Evolutionary conservation across 2,888 invertebrate species (phyloP).

Genomic region (Meganola albula): DNA sequence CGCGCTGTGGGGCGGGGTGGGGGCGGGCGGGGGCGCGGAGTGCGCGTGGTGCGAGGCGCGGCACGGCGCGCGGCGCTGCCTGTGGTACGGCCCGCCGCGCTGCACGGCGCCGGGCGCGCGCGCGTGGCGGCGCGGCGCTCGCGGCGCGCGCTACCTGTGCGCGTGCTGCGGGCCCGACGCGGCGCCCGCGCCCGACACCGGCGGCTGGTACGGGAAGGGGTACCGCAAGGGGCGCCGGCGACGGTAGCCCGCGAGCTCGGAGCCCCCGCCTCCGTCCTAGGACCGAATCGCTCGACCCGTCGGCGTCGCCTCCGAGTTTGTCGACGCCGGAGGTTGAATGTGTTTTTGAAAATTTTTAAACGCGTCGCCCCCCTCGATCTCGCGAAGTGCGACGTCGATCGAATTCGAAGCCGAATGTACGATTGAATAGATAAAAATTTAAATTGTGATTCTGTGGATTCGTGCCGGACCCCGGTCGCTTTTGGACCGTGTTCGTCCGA

Average conservation of each 20-base stretch:
- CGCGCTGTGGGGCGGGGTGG: conserved; percentile 77
- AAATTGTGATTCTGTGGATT: too few relatives aligned
- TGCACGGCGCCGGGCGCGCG: conserved; percentile 36
- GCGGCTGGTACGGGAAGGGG: conserved; percentile 93
- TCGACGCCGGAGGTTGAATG: conserved; percentile 1
- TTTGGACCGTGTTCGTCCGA: too few relatives aligned
- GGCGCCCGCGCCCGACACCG: conserved; percentile 32
- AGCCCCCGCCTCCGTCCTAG: conserved; percentile 10
- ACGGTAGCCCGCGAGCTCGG: conserved; percentile 49
- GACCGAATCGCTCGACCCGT: neutral
- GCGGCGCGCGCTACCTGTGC: conserved; percentile 80
- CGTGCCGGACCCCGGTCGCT: too few relatives aligned
- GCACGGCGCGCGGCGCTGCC: conserved; percentile 49
- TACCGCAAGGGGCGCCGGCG: conserved; percentile 83
- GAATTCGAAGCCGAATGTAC: too few relatives aligned
- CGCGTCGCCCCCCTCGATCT: too few relatives aligned
- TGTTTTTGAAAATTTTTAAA: too few relatives aligned
- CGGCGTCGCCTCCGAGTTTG: neutral
- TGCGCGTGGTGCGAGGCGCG: conserved; percentile 52
- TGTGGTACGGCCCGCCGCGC: conserved; percentile 75
- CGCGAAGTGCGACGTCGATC: too few relatives aligned
- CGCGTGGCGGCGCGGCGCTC: conserved; percentile 47
- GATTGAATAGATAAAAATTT: too few relatives aligned
- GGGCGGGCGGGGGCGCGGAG: conserved; percentile 73
- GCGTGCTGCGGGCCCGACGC: conserved; percentile 76